A percentile compares a stretch with the other conserved stretches of the same genome.
Conservation (phyloP, 1,140 invertebrate genomes). For the Episyrphus balteatus region DNA sequence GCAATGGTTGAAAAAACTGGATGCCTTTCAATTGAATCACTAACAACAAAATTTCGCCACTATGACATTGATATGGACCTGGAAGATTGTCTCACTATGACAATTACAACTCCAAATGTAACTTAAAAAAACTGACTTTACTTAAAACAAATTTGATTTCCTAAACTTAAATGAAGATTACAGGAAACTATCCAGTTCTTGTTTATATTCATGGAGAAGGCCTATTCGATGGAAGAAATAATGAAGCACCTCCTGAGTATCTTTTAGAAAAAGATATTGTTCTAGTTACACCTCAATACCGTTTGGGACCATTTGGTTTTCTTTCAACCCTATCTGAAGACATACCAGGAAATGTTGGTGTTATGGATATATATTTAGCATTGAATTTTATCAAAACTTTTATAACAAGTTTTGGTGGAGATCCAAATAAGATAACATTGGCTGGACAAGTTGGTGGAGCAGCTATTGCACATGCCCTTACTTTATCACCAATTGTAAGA, state of each 20-base stretch:
- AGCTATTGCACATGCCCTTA: slow-evolving; percentile 37
- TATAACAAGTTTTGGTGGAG: slow-evolving; percentile 54
- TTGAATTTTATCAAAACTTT: slow-evolving; percentile 51
- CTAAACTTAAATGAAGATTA: neutral
- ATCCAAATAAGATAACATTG: slow-evolving; percentile 47
- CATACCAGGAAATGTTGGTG: slow-evolving; percentile 56
- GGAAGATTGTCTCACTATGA: slow-evolving; percentile 31
- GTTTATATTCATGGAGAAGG: slow-evolving; percentile 37
- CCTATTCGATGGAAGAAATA: slow-evolving; percentile 36
- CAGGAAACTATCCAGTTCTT: slow-evolving; percentile 20
- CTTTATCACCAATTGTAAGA: slow-evolving; percentile 33
- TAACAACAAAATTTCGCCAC: slow-evolving; percentile 16
- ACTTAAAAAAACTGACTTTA: neutral
- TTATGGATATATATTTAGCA: slow-evolving; percentile 53
- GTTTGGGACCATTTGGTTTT: slow-evolving; percentile 50
- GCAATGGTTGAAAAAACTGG: slow-evolving; percentile 42
- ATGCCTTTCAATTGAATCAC: slow-evolving; percentile 38
- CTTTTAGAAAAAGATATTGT: slow-evolving; percentile 64
- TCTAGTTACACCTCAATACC: slow-evolving; percentile 69
- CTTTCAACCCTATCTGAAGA: slow-evolving; percentile 41
- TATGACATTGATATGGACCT: slow-evolving; percentile 27
- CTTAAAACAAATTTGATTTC: neutral
- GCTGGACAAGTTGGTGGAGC: slow-evolving; percentile 50
- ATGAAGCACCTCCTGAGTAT: slow-evolving; percentile 58
- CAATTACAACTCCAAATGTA: slow-evolving; percentile 27